These are phyloP conservation scores for Temnothorax nylanderi DNA, from an alignment of 1,140 invertebrate species.

Conservation along the genomic window DNA sequence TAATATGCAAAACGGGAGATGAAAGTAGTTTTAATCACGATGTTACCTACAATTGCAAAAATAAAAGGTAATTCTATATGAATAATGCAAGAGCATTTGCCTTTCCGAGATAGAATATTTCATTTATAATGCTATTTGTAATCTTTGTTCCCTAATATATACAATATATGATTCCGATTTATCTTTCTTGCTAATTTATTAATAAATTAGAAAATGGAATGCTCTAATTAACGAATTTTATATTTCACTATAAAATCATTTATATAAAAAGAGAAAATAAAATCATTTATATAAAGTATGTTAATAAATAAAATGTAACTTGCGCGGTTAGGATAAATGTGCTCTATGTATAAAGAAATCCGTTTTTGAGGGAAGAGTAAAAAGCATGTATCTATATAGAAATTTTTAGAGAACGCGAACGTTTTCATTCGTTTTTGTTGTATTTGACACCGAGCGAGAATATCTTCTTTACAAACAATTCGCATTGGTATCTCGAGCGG, in stretches of 20 bases:
- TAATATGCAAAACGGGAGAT: slow-evolving; percentile 22
- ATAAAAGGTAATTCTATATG: slow-evolving; percentile 26
- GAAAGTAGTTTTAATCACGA: slow-evolving; percentile 28
- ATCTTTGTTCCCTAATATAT: neutral
- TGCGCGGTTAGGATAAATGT: neutral
- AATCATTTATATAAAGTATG: neutral
- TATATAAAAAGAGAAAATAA: neutral
- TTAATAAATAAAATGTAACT: neutral
- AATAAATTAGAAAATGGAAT: slow-evolving; percentile 1
- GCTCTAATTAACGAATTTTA: neutral
- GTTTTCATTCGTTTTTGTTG: neutral
- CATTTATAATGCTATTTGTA: neutral
- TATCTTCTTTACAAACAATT: neutral
- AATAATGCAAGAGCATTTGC: neutral
- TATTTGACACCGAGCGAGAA: neutral
- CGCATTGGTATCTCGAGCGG: neutral
- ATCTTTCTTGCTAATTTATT: neutral
- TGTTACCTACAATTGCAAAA: slow-evolving; percentile 15
- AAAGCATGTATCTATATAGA: neutral
- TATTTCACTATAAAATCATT: neutral
- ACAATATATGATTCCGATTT: neutral
- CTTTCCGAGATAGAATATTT: neutral
- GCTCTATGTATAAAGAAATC: neutral
- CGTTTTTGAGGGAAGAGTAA: neutral
- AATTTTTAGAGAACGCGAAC: slow-evolving; percentile 1